These are phyloP conservation scores for Caenorhabditis macrosperma DNA, from an alignment of 2,888 invertebrate genomes.

Conservation along the genomic window DNA sequence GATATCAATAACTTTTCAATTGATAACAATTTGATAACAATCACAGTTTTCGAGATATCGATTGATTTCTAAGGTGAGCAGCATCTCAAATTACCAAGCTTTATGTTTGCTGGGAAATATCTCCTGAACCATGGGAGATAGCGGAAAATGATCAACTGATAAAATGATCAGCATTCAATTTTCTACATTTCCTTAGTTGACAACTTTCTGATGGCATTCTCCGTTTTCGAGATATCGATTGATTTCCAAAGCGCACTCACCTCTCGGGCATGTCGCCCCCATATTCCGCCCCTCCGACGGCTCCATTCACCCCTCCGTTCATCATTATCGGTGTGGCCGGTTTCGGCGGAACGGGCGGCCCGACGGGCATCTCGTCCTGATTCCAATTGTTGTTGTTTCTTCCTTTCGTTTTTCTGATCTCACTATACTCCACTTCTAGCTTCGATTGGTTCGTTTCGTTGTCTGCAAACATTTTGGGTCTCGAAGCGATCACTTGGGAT, in stretches of 20 bases:
- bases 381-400: constrained; percentile 5
- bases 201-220: too few species aligned
- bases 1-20: too few species aligned
- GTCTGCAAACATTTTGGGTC: constrained; percentile 40
- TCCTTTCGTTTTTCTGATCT: constrained; percentile 35
- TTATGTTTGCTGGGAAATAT: too few species aligned
- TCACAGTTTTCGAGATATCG: too few species aligned
- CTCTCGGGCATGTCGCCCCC: constrained; percentile 48
- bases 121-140: too few species aligned
- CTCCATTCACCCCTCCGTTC: constrained; percentile 36
- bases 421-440: constrained; percentile 60
- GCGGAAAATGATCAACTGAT: neutral
- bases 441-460: constrained; percentile 58
- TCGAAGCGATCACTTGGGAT: too few species aligned
- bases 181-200: too few species aligned
- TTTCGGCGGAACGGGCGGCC: constrained; percentile 80
- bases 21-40: too few species aligned
- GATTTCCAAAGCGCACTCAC: too few species aligned
- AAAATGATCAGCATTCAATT: neutral
- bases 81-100: too few species aligned
- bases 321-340: constrained; percentile 80
- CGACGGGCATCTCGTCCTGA: constrained; percentile 58
- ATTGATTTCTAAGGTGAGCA: too few species aligned
- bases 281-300: constrained; percentile 9
- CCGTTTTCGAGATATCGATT: neutral